A percentile compares a stretch with the other conserved stretches of the same genome.
Evolutionary conservation across 1,140 invertebrate genomes (phyloP).

Genomic region (Drosophila bifasciata): DNA sequence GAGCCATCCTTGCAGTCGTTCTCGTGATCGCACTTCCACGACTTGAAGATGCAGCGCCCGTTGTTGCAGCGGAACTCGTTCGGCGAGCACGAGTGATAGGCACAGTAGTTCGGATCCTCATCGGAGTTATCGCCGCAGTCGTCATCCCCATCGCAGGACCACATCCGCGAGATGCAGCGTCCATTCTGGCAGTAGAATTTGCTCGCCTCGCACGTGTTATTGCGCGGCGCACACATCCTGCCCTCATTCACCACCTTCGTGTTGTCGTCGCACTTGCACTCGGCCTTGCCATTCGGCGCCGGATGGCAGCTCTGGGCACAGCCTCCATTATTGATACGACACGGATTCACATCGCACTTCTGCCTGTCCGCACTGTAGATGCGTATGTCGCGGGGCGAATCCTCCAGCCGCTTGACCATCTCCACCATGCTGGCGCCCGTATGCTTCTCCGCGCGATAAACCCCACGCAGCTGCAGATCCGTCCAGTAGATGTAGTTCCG

Average conservation of each 20-base stretch:
- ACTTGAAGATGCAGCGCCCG: slow-evolving; percentile 96
- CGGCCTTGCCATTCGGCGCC: slow-evolving; percentile 91
- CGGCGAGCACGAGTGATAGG: slow-evolving; percentile 95
- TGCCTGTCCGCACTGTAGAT: slow-evolving; percentile 93
- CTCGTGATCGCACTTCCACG: slow-evolving; percentile 97
- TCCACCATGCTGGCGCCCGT: slow-evolving; percentile 97
- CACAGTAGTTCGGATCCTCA: slow-evolving; percentile 96
- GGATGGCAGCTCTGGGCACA: slow-evolving; percentile 98
- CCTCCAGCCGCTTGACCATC: slow-evolving; percentile 95
- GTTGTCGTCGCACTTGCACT: slow-evolving; percentile 94
- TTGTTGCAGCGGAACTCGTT: slow-evolving; percentile 98
- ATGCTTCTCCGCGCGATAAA: slow-evolving; percentile 98
- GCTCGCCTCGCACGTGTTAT: slow-evolving; percentile 93
- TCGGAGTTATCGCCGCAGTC: slow-evolving; percentile 98
- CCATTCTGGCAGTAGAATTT: slow-evolving; percentile 98
- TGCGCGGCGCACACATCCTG: slow-evolving; percentile 94
- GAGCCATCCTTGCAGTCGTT: slow-evolving; percentile 97
- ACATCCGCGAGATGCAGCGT: slow-evolving; percentile 97
- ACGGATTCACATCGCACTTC: slow-evolving; percentile 93
- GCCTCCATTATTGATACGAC: slow-evolving; percentile 96
- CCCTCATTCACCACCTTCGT: slow-evolving; percentile 96
- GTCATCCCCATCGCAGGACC: slow-evolving; percentile 97
- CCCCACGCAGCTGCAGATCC: slow-evolving; percentile 96
- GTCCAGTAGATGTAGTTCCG: slow-evolving; percentile 98
- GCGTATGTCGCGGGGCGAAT: slow-evolving; percentile 95